These are phyloP conservation scores for Poeciliopsis turneri DNA, from an alignment of 2,797 vertebrate species.

Conservation along the genomic window DNA sequence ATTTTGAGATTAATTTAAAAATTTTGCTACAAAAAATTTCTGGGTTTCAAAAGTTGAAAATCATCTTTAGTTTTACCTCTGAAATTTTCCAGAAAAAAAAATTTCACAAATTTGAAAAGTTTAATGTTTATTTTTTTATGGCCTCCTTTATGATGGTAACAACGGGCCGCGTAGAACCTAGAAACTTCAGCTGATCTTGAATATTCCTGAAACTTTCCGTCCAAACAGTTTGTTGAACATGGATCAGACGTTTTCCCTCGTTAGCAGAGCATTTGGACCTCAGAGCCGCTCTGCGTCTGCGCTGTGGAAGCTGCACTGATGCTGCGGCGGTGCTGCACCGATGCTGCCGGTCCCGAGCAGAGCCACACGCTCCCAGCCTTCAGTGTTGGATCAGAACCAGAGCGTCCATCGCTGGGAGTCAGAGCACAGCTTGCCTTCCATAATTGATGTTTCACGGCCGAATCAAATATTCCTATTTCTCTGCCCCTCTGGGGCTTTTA, in stretches of 20 bases:
- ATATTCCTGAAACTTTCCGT: not conserved
- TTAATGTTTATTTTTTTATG: no score
- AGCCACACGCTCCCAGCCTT: constrained; percentile 21
- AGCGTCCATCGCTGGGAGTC: constrained; percentile 41
- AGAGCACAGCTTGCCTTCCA: constrained; percentile 55
- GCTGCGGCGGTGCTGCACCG: constrained; percentile 18
- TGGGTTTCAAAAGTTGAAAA: no score
- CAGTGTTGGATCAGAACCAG: constrained; percentile 49
- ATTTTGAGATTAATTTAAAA: no score
- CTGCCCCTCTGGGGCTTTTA: constrained; percentile 22
- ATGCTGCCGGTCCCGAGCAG: constrained; percentile 39
- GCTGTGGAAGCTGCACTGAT: constrained; percentile 50
- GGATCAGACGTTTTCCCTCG: constrained; percentile 5
- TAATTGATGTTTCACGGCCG: constrained; percentile 51
- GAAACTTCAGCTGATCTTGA: not conserved
- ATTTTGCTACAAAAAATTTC: no score
- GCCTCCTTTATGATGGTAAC: no score
- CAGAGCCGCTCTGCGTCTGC: not conserved
- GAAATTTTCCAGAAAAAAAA: no score
- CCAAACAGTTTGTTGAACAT: not conserved
- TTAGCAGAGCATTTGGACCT: constrained; percentile 55
- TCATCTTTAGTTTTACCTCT: no score
- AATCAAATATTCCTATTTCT: constrained; percentile 45
- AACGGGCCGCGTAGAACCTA: not conserved
- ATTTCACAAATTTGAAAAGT: no score